Evolutionary conservation across 2,113 vertebrate species (phyloP).

Genomic region (Platycercus adscitus): DNA sequence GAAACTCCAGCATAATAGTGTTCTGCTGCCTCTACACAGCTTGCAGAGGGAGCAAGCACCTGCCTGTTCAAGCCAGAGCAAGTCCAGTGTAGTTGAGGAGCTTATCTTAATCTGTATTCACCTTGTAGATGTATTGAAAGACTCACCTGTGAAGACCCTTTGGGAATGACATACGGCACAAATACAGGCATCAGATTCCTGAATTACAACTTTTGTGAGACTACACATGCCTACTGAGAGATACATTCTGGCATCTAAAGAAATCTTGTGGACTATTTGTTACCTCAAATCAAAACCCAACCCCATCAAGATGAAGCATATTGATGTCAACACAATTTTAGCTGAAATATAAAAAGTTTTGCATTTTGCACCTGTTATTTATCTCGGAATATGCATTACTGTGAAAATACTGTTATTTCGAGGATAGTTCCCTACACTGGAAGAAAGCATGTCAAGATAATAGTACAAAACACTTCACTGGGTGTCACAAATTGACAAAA

Average conservation of each 20-base stretch:
- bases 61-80: neutral
- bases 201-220: neutral
- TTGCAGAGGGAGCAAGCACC: neutral
- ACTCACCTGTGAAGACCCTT: neutral
- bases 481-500: neutral
- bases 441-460: neutral
- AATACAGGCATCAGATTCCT: neutral
- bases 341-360: neutral
- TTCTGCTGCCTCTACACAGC: neutral
- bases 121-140: neutral
- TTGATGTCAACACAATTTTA: neutral
- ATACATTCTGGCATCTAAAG: neutral
- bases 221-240: neutral
- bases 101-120: neutral
- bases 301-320: neutral
- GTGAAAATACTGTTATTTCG: neutral
- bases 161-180: neutral
- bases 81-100: neutral
- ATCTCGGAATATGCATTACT: neutral
- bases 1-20: neutral
- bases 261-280: neutral
- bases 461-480: neutral
- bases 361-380: neutral
- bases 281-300: neutral
- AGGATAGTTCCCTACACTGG: neutral